A percentile compares a stretch with the other conserved stretches of the same genome.
Evolutionary conservation across 2,797 vertebrate species (phyloP).

Genomic region (Picus viridis): DNA sequence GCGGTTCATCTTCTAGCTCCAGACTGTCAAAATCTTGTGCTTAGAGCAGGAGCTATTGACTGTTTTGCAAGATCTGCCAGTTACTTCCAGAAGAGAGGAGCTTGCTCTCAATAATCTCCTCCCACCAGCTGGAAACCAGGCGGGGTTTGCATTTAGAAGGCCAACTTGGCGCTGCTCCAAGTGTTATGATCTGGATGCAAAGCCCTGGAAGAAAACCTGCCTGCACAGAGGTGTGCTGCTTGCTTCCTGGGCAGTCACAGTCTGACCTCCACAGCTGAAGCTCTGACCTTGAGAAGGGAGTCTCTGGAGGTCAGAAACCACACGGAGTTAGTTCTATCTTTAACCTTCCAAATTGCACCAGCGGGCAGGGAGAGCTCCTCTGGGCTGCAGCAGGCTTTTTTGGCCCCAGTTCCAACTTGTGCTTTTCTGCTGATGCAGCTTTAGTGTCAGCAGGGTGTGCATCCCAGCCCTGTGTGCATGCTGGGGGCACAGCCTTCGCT

Average conservation of each 20-base stretch:
- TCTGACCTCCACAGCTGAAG: background rate
- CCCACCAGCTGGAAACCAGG: background rate
- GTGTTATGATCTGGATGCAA: background rate
- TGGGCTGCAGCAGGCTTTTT: background rate
- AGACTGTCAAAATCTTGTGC: background rate
- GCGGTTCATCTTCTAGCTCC: background rate
- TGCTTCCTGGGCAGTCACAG: background rate
- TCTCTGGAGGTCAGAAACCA: background rate
- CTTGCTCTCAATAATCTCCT: background rate
- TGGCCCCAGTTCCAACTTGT: background rate
- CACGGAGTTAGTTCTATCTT: background rate
- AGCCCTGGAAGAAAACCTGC: background rate
- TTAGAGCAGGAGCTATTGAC: background rate
- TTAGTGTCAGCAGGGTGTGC: fast-evolving
- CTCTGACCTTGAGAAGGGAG: background rate
- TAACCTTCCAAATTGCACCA: background rate
- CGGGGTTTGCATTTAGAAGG: background rate
- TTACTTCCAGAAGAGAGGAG: background rate
- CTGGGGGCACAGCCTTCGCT: background rate
- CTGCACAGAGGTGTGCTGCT: background rate
- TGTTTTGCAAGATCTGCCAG: background rate
- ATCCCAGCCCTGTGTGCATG: background rate
- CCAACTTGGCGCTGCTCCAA: background rate
- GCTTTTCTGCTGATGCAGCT: conserved; percentile 2
- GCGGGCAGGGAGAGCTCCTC: background rate